Percentiles rank a stretch among this genome's conserved stretches.
phyloP scores from a whole-genome alignment of 2,797 vertebrate species.

The Liasis olivaceus region DNA sequence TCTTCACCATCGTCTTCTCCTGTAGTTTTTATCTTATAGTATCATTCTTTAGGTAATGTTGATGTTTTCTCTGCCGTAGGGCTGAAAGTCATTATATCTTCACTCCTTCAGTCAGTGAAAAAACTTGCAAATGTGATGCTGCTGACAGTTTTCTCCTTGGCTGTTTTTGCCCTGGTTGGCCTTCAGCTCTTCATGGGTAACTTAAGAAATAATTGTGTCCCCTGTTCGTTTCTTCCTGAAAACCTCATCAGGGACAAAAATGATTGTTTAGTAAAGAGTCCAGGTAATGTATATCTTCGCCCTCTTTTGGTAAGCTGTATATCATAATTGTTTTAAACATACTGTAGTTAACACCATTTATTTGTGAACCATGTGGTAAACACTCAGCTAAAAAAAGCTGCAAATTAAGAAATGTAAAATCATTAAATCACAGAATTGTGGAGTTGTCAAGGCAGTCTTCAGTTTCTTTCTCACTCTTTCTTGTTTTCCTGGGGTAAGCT shows the following conservation, averaged over 20 bases:
- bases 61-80: constrained; percentile 70
- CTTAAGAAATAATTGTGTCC: constrained; percentile 68
- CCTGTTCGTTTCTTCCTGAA: fast-evolving
- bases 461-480: background rate
- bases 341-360: background rate
- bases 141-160: constrained; percentile 93
- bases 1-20: background rate
- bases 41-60: background rate
- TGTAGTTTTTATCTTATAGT: background rate
- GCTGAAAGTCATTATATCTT: constrained; percentile 92
- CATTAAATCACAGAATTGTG: background rate
- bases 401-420: background rate
- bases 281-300: constrained; percentile 39
- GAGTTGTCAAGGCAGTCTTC: background rate
- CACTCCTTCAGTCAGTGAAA: constrained; percentile 91
- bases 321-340: background rate
- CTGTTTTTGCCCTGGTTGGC: constrained; percentile 90
- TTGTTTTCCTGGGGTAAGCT: background rate
- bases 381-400: background rate
- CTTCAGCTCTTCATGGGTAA: constrained; percentile 76
- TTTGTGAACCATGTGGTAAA: background rate
- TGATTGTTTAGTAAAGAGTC: background rate
- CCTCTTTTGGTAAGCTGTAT: background rate
- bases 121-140: constrained; percentile 93
- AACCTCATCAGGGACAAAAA: constrained; percentile 41